Conservation (phyloP, 2,797 vertebrate genomes). For the Enteromius unitaeniatus region DNA sequence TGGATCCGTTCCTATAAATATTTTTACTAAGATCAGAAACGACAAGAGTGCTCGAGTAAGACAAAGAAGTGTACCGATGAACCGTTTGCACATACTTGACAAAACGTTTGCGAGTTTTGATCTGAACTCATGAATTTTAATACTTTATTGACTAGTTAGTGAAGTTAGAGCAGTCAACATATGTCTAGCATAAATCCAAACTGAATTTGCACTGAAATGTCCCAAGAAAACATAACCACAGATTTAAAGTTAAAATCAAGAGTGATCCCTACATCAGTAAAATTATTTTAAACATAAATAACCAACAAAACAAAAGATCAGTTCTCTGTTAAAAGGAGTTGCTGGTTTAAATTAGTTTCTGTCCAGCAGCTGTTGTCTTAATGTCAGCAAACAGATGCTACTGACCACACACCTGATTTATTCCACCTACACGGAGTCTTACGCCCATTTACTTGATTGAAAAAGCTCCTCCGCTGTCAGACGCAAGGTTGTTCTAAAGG, state of each 20-base stretch:
- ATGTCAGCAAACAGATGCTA: conserved; percentile 29
- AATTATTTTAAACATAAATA: conserved; percentile 14
- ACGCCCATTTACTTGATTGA: conserved; percentile 49
- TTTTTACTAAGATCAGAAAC: not conserved
- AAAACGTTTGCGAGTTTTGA: not conserved
- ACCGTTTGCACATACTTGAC: not conserved
- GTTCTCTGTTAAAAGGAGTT: conserved; percentile 20
- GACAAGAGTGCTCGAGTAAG: not conserved
- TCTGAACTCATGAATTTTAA: not conserved
- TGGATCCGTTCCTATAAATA: conserved; percentile 11
- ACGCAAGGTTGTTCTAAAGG: conserved; percentile 21
- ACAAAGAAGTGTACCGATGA: not conserved
- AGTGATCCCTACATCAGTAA: not conserved
- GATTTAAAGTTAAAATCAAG: not conserved
- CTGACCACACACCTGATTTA: conserved; percentile 28
- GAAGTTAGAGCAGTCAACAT: not conserved
- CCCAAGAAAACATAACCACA: not conserved
- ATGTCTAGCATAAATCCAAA: not conserved
- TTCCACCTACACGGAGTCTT: conserved; percentile 8
- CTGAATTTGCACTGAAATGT: not conserved
- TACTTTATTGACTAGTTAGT: not conserved
- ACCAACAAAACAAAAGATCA: not conserved
- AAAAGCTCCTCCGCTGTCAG: conserved; percentile 28
- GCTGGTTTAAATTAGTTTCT: not conserved
- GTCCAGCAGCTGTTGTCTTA: conserved; percentile 39